Conservation (phyloP, 1,140 invertebrate genomes). For the Temnothorax longispinosus region DNA sequence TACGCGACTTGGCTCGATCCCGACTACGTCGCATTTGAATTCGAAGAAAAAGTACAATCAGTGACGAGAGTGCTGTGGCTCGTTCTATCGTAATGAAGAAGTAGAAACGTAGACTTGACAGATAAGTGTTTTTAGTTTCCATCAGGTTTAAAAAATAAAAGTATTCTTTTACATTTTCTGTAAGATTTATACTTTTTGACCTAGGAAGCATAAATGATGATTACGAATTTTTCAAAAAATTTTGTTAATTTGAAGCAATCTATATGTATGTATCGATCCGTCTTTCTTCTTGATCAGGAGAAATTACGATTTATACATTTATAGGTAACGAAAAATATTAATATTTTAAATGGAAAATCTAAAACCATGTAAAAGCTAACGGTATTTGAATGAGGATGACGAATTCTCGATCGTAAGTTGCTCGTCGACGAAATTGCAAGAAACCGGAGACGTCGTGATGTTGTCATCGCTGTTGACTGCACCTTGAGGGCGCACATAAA, state of each 20-base stretch:
- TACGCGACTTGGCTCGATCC: slow-evolving; percentile 12
- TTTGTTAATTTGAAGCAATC: background rate
- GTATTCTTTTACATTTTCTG: background rate
- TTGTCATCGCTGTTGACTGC: slow-evolving; percentile 22
- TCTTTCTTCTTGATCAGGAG: background rate
- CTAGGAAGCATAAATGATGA: background rate
- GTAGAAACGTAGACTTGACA: background rate
- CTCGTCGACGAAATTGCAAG: slow-evolving; percentile 17
- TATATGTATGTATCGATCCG: background rate
- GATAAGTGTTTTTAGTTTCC: background rate
- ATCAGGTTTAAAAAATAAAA: background rate
- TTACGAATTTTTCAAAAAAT: background rate
- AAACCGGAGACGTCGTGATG: slow-evolving; percentile 27
- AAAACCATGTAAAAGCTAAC: background rate
- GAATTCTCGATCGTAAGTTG: slow-evolving; percentile 16
- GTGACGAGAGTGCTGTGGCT: slow-evolving; percentile 62
- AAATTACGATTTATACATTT: background rate
- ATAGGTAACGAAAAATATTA: background rate
- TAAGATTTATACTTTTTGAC: background rate
- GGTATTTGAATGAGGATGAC: background rate
- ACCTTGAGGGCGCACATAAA: slow-evolving; percentile 38
- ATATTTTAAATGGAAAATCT: background rate
- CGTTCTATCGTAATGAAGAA: slow-evolving; percentile 67
- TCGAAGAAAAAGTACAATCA: slow-evolving; percentile 75
- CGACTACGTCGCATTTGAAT: slow-evolving; percentile 76